These are phyloP conservation scores for Troglohyphantes excavatus DNA, from an alignment of 2,888 invertebrate genomes.

Conservation along the genomic window DNA sequence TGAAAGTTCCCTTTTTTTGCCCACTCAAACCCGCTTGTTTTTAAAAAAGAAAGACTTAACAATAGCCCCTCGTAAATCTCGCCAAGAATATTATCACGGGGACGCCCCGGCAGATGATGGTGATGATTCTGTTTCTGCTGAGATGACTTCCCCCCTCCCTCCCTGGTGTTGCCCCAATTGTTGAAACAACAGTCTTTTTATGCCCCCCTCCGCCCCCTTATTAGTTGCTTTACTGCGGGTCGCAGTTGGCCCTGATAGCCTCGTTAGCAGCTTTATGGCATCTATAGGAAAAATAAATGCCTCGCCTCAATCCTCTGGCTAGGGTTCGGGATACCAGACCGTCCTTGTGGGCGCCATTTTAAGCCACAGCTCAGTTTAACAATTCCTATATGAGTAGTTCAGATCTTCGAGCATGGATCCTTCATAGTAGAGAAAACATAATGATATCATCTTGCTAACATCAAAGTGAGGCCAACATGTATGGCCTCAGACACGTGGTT, in stretches of 20 bases:
- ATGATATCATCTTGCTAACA: too few relatives aligned
- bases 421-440: too few relatives aligned
- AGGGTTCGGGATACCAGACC: neutral
- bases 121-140: constrained; percentile 73
- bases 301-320: constrained; percentile 10
- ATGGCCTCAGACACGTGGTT: too few relatives aligned
- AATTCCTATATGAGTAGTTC: too few relatives aligned
- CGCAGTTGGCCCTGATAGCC: constrained; percentile 78
- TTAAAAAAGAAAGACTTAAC: constrained; percentile 29
- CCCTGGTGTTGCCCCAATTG: constrained; percentile 69
- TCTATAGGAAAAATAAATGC: constrained; percentile 75
- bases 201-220: constrained; percentile 75
- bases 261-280: constrained; percentile 78
- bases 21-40: neutral
- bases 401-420: too few relatives aligned
- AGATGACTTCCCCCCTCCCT: constrained; percentile 1
- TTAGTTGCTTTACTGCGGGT: constrained; percentile 77
- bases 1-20: neutral
- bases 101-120: constrained; percentile 66
- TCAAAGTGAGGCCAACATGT: too few relatives aligned
- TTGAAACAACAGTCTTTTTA: constrained; percentile 77
- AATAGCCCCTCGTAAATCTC: constrained; percentile 68
- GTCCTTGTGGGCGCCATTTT: constrained; percentile 37
- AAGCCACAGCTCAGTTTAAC: too few relatives aligned
- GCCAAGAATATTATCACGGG: constrained; percentile 64